phyloP scores from a whole-genome alignment of 2,113 vertebrate species.

The Myotis yumanensis region DNA sequence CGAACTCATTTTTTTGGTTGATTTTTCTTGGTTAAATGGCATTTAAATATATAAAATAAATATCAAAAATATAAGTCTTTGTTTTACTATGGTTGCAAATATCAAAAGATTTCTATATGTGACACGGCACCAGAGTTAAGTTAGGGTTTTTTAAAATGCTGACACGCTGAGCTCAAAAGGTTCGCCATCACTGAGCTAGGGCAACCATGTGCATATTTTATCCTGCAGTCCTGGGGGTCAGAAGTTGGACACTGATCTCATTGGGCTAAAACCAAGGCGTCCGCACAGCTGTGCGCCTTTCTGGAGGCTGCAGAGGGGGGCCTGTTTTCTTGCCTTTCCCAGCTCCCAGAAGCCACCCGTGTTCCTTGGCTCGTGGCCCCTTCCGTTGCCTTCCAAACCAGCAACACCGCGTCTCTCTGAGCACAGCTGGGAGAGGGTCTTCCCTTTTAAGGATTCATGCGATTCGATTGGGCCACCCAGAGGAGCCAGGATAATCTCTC shows the following conservation, averaged over 20 bases:
- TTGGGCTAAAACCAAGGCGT: background rate
- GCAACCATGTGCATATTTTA: background rate
- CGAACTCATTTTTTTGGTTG: no score
- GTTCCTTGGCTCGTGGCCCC: background rate
- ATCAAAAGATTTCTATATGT: no score
- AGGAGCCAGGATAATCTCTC: background rate
- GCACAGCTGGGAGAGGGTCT: background rate
- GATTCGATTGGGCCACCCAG: background rate
- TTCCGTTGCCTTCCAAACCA: background rate
- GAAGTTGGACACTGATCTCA: background rate
- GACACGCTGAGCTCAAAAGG: no score
- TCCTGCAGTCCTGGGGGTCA: background rate
- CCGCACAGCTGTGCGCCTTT: rapidly evolving
- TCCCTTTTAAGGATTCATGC: background rate
- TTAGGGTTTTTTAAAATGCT: no score
- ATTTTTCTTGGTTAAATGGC: no score
- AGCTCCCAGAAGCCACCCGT: background rate
- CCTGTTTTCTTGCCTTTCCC: background rate
- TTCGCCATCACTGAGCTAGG: no score
- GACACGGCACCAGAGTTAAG: no score
- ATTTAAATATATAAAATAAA: no score
- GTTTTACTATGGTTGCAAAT: no score
- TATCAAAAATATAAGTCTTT: no score
- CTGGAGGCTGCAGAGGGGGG: rapidly evolving
- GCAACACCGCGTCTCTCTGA: rapidly evolving